These are phyloP conservation scores for Nannoperca australis DNA, from an alignment of 2,797 vertebrate species.

Conservation along the genomic window DNA sequence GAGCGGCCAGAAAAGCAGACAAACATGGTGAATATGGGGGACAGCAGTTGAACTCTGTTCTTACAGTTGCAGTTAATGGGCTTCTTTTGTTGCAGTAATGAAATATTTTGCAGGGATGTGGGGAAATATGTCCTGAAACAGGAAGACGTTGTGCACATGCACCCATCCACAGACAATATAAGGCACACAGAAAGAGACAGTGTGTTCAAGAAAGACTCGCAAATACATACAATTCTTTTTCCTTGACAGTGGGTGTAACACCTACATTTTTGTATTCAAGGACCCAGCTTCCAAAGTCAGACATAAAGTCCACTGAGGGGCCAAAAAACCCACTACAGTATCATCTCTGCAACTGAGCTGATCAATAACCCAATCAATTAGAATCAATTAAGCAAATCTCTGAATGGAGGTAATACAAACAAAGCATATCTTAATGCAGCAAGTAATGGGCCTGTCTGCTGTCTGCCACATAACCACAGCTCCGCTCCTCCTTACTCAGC, in stretches of 20 bases:
- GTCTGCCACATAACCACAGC: conserved; percentile 79
- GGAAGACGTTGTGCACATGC: conserved; percentile 56
- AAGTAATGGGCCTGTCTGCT: conserved; percentile 79
- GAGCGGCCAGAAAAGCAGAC: conserved; percentile 86
- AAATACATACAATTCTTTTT: conserved; percentile 47
- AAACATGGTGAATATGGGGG: conserved; percentile 81
- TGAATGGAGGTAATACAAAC: conserved; percentile 82
- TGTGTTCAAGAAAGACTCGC: conserved; percentile 34
- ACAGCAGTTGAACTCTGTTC: conserved; percentile 82
- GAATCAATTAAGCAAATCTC: conserved; percentile 83
- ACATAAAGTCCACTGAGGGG: conserved; percentile 37
- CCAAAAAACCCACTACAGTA: conserved; percentile 49
- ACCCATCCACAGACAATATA: conserved; percentile 63
- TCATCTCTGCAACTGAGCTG: conserved; percentile 69
- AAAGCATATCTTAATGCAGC: conserved; percentile 85
- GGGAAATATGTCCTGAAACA: conserved; percentile 78
- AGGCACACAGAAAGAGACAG: conserved; percentile 40
- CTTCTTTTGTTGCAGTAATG: conserved; percentile 89
- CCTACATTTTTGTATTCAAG: conserved; percentile 46
- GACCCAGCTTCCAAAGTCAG: conserved; percentile 48
- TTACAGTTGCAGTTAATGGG: conserved; percentile 86
- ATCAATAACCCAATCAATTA: conserved; percentile 88
- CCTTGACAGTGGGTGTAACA: conserved; percentile 54
- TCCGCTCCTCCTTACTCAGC: conserved; percentile 77
- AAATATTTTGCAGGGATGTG: conserved; percentile 84